These are phyloP conservation scores for Leucopternis melanops DNA, from an alignment of 2,113 vertebrate genomes.

Conservation along the genomic window DNA sequence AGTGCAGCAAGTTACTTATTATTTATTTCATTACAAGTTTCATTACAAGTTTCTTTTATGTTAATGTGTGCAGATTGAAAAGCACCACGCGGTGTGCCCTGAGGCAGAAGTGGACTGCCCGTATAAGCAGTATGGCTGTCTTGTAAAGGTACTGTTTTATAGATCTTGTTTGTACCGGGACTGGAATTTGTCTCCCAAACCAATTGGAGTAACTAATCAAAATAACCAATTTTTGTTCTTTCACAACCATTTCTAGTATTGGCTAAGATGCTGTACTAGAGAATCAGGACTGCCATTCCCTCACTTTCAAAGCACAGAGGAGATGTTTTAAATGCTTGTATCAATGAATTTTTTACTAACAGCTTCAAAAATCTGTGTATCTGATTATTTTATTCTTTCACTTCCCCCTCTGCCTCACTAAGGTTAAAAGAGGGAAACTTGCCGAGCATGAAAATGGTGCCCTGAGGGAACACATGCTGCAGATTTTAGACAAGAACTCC, in stretches of 20 bases:
- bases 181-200: background rate
- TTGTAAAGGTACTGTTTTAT: slow-evolving; percentile 70
- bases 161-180: background rate
- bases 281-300: background rate
- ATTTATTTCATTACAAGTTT: background rate
- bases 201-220: background rate
- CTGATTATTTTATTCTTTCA: background rate
- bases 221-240: background rate
- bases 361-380: background rate
- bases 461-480: slow-evolving; percentile 79
- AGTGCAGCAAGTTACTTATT: background rate
- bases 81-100: slow-evolving; percentile 73
- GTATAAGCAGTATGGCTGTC: slow-evolving; percentile 80
- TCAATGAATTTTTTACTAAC: background rate
- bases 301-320: background rate
- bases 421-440: slow-evolving; percentile 79
- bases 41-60: background rate
- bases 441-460: slow-evolving; percentile 74
- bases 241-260: background rate
- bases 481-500: slow-evolving; percentile 80
- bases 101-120: slow-evolving; percentile 80
- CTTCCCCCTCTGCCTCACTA: background rate
- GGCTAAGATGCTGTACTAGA: background rate
- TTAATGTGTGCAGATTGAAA: slow-evolving; percentile 65
- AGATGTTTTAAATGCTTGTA: background rate